A percentile compares a stretch with the other conserved stretches of the same genome.
These are phyloP conservation scores for Megatriorchis doriae DNA, from an alignment of 2,113 vertebrate genomes.

Conservation along the genomic window DNA sequence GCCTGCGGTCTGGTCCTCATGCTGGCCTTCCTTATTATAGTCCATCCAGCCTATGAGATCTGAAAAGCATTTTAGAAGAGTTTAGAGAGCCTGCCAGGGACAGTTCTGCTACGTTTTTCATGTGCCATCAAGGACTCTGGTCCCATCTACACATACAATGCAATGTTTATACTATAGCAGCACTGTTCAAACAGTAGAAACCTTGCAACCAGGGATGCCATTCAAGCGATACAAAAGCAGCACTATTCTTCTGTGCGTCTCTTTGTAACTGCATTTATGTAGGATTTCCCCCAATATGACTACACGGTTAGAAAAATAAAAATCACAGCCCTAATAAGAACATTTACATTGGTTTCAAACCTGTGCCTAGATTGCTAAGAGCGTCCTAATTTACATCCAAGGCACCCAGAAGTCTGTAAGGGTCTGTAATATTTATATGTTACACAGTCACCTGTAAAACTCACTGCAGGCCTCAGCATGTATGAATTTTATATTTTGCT, in stretches of 20 bases:
- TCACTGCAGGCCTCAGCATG: not conserved
- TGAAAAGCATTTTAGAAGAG: conserved; percentile 72
- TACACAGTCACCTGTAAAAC: not conserved
- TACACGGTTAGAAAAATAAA: not conserved
- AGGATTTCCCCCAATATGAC: not conserved
- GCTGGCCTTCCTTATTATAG: conserved; percentile 76
- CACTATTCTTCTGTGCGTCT: not conserved
- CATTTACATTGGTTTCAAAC: not conserved
- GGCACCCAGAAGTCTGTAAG: not conserved
- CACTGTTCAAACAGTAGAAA: not conserved
- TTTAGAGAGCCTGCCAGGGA: conserved; percentile 50
- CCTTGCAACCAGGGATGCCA: not conserved
- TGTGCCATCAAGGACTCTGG: not conserved
- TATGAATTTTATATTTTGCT: not conserved
- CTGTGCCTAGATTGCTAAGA: not conserved
- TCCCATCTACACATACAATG: not conserved
- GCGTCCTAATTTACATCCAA: not conserved
- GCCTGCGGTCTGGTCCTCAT: conserved; percentile 73
- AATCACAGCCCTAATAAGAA: not conserved
- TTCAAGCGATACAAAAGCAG: not conserved
- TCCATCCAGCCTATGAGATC: conserved; percentile 84
- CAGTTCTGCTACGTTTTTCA: not conserved
- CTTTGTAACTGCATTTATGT: not conserved
- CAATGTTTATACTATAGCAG: not conserved
- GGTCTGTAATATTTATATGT: not conserved